A percentile compares a stretch with the other conserved stretches of the same genome.
phyloP scores from a whole-genome alignment of 2,888 invertebrate genomes.

The Phanerotoma sp. region DNA sequence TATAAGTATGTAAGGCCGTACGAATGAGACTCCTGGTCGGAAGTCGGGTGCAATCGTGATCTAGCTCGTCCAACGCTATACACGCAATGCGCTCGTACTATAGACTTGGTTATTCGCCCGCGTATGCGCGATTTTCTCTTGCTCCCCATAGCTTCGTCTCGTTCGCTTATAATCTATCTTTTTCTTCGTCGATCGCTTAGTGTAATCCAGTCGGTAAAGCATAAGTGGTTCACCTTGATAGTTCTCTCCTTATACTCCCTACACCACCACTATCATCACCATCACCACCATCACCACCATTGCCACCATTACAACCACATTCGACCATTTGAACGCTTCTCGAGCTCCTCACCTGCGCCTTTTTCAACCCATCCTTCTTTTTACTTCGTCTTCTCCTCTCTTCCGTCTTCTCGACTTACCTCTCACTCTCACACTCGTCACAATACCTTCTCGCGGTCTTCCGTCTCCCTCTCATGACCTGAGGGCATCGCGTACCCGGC shows the following conservation, averaged over 20 bases:
- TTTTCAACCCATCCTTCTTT: slow-evolving; percentile 22
- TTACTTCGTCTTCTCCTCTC: slow-evolving; percentile 14
- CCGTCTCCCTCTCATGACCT: slow-evolving; percentile 40
- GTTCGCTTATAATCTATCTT: slow-evolving; percentile 6
- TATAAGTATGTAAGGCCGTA: slow-evolving; percentile 14
- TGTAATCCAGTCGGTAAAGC: slow-evolving; percentile 55
- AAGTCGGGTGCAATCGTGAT: slow-evolving; percentile 25
- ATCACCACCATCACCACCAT: slow-evolving; percentile 8
- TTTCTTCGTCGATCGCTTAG: slow-evolving; percentile 48
- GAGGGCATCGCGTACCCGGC: slow-evolving; percentile 49
- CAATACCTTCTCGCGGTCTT: slow-evolving; percentile 43
- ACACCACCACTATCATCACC: slow-evolving; percentile 19
- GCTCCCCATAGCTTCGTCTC: neutral
- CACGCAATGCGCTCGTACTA: slow-evolving; percentile 23
- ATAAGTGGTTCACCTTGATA: slow-evolving; percentile 56
- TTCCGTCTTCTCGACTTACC: slow-evolving; percentile 12
- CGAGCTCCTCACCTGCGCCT: slow-evolving; percentile 25
- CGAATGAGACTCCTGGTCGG: slow-evolving; percentile 18
- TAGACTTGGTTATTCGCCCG: neutral
- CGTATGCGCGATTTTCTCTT: slow-evolving; percentile 2
- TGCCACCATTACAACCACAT: slow-evolving; percentile 19
- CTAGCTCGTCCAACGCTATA: slow-evolving; percentile 21
- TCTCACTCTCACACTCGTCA: slow-evolving; percentile 26
- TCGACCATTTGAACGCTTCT: slow-evolving; percentile 16
- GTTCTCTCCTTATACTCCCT: slow-evolving; percentile 39